These are phyloP conservation scores for Incurvaria masculella DNA, from an alignment of 2,888 invertebrate genomes.

Conservation along the genomic window DNA sequence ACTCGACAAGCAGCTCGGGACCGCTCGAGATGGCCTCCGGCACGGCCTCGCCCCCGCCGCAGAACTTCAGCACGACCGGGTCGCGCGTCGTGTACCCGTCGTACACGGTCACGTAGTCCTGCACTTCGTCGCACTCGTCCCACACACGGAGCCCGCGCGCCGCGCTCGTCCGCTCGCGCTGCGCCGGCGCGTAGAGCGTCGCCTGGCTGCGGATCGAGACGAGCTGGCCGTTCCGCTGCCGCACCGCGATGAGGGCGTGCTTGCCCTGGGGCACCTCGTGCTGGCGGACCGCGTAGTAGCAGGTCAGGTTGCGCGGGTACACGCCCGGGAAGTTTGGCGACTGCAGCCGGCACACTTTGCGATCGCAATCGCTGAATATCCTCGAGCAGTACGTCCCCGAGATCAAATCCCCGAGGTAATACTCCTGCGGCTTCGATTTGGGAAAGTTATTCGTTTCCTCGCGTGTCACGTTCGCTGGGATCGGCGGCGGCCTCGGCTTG, in stretches of 20 bases:
- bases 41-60: conserved; percentile 83
- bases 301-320: conserved; percentile 91
- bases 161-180: conserved; percentile 56
- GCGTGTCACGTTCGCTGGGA: conserved; percentile 51
- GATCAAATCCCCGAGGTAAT: conserved; percentile 84
- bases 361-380: conserved; percentile 90
- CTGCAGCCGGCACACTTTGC: conserved; percentile 84
- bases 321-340: conserved; percentile 92
- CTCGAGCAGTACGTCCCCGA: conserved; percentile 90
- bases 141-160: conserved; percentile 65
- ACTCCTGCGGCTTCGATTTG: conserved; percentile 54
- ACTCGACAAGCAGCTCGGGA: conserved; percentile 84
- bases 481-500: conserved; percentile 45
- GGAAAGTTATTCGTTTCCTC: conserved; percentile 36
- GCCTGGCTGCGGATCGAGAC: conserved; percentile 79
- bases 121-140: conserved; percentile 84
- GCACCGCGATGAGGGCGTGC: conserved; percentile 82
- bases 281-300: conserved; percentile 87
- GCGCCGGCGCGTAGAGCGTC: conserved; percentile 58
- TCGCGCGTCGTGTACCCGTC: conserved; percentile 87
- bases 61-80: conserved; percentile 85
- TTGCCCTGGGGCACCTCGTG: conserved; percentile 84
- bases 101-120: conserved; percentile 85
- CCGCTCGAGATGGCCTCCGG: conserved; percentile 85
- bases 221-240: conserved; percentile 81